Conservation (phyloP, 1,140 invertebrate species). For the Maconellicoccus hirsutus region DNA sequence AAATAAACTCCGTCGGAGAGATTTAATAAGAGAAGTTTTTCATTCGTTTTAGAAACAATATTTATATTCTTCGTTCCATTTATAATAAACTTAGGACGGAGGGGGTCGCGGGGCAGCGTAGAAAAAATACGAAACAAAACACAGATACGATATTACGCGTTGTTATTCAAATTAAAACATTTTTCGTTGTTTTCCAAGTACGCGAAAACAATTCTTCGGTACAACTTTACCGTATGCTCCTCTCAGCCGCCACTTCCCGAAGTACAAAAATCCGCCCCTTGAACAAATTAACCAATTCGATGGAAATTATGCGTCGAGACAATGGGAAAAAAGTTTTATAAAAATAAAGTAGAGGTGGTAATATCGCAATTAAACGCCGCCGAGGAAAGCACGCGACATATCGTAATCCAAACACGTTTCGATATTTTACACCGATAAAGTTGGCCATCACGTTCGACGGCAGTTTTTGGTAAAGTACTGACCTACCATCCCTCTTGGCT, state of each 20-base stretch:
- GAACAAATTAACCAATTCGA: neutral
- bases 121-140: too few species aligned
- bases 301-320: neutral
- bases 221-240: neutral
- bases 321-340: too few species aligned
- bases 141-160: neutral
- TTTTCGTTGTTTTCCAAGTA: neutral
- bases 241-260: too few species aligned
- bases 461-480: too few species aligned
- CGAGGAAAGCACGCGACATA: too few species aligned
- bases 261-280: neutral
- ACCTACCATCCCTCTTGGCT: too few species aligned
- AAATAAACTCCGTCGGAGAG: neutral
- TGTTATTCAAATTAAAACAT: neutral
- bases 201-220: neutral
- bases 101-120: too few species aligned
- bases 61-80: neutral
- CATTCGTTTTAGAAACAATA: neutral
- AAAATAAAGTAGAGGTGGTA: too few species aligned
- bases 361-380: too few species aligned
- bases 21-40: conserved; percentile 5
- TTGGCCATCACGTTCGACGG: too few species aligned
- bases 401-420: too few species aligned
- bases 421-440: too few species aligned
- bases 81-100: neutral